Percentiles rank a stretch among this genome's conserved stretches.
phyloP scores from a whole-genome alignment of 2,888 invertebrate species.

The Pollenia angustigena region DNA sequence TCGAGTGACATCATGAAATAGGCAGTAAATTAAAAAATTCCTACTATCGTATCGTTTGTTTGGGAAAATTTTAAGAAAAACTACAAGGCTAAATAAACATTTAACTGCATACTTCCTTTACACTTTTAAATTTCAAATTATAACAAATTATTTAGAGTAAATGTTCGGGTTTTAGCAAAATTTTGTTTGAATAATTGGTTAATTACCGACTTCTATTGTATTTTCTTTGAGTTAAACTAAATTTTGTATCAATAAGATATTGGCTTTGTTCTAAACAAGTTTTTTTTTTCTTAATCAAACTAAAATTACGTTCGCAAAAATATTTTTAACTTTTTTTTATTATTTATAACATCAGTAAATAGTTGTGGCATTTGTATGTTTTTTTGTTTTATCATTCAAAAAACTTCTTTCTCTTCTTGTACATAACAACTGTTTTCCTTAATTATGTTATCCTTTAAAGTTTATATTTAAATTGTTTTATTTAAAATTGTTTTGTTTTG shows the following conservation, averaged over 20 bases:
- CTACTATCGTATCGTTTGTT: no score
- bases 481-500: slow-evolving; percentile 25
- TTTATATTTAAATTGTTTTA: slow-evolving; percentile 5
- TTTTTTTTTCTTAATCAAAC: background rate
- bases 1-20: no score
- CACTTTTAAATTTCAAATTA: slow-evolving; percentile 56
- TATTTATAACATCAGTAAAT: slow-evolving; percentile 4
- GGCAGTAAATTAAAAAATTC: no score
- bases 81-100: slow-evolving; percentile 54
- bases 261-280: background rate
- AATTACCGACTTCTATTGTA: background rate
- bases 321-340: background rate
- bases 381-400: slow-evolving; percentile 28
- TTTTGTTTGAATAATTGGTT: slow-evolving; percentile 30
- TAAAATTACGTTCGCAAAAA: slow-evolving; percentile 10
- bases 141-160: background rate
- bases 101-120: slow-evolving; percentile 56
- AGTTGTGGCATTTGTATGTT: slow-evolving; percentile 8
- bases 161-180: slow-evolving; percentile 27
- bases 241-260: background rate
- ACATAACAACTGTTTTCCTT: slow-evolving; percentile 44
- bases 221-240: background rate
- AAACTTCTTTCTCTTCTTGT: slow-evolving; percentile 31
- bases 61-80: background rate
- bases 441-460: slow-evolving; percentile 31